Evolutionary conservation across 1,140 invertebrate genomes (phyloP), one percentile per base, ranked within the genome.

Genomic region (Orchesella cincta): DNA sequence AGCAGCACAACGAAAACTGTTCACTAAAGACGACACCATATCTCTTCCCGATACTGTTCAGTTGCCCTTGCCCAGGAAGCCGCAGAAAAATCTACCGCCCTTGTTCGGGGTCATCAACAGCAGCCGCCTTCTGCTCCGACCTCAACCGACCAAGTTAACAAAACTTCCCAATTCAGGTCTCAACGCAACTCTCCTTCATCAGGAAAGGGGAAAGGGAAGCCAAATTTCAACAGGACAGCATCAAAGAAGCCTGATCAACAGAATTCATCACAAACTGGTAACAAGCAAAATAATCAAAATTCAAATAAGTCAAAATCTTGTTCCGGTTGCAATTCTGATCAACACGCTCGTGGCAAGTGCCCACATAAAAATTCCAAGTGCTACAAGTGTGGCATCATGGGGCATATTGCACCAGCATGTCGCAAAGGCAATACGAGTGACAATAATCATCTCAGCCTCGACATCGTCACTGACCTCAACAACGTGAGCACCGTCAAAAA

Each of bases 361-460:
- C 67, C 67, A 12, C 67, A 71, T 26, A 31, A 36, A 18, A 29
- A 71, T 2, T 16, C 31, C 12, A 29, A 71, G 26, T 71, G 67
- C 34, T 71, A 31, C 23, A 36, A 34, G 67, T 71, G 67, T 33
- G 16, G 31, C 34, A 71, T 5, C 8, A 31, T 14, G 26, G 67
- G 67, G 12, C 67, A 71, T 31, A 28, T 28, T 36, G 67, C 67
- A 5, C 18, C 16, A 71, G 31, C 31, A 34, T 36, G 16, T 16
- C 26, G 2, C 3, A 8, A 34, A 31, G 23, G 34, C 29, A 8
- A 75, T 74, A n/a, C 76, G 57, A 31, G 82, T n/a, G 67, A 8
- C 67, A 71, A 31, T 29, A 71, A 39, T 73, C 85, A 78, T 12
- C 82, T 80, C 85, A 31, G 3, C 16, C 12, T 8, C 16, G 18